Conservation (phyloP, 2,797 vertebrate genomes). For the Kryptolebias ocellatus region DNA sequence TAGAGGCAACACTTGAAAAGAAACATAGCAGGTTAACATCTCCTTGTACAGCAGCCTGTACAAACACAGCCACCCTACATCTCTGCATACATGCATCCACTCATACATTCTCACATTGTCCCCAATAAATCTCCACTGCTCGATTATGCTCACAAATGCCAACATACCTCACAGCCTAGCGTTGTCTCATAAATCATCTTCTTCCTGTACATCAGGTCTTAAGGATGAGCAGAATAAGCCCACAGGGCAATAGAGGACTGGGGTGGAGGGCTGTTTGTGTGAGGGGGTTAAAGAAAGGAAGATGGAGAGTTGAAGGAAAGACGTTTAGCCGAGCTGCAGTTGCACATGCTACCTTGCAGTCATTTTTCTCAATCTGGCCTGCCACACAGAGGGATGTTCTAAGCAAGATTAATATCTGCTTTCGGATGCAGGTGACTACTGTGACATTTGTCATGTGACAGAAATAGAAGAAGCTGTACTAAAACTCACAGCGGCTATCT, state of each 20-base stretch:
- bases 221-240: constrained; percentile 57
- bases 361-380: constrained; percentile 83
- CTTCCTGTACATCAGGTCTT: constrained; percentile 58
- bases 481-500: constrained; percentile 13
- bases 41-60: background rate
- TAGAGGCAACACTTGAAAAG: constrained; percentile 32
- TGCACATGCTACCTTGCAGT: constrained; percentile 49
- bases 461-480: constrained; percentile 44
- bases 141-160: constrained; percentile 76
- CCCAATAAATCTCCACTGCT: constrained; percentile 60
- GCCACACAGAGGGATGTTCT: constrained; percentile 67
- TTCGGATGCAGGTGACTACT: constrained; percentile 69
- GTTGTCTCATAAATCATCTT: constrained; percentile 75
- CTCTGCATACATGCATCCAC: constrained; percentile 23
- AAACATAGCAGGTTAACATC: constrained; percentile 32
- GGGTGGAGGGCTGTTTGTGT: constrained; percentile 1
- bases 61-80: constrained; percentile 14
- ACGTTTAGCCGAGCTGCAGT: constrained; percentile 36
- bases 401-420: constrained; percentile 79
- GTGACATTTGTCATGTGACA: constrained; percentile 71
- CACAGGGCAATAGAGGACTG: constrained; percentile 51
- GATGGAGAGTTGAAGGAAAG: constrained; percentile 43
- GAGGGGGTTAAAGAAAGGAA: constrained; percentile 14
- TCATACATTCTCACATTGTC: constrained; percentile 23
- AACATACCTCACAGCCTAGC: constrained; percentile 59